Conservation (phyloP, 2,888 invertebrate species). For the Campopleginae sp. region DNA sequence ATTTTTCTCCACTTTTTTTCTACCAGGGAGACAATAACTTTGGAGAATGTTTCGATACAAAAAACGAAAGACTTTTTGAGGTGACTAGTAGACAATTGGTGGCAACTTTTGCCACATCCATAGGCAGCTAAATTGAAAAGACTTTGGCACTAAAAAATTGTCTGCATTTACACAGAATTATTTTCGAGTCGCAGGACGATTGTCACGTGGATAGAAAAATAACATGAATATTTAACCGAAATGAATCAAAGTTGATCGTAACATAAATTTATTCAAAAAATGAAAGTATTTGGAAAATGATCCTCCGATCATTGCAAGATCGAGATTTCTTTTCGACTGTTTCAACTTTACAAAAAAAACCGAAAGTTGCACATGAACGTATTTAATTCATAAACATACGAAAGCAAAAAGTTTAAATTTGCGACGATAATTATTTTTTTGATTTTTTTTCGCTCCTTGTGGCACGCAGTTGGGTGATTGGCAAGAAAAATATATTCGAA, state of each 20-base stretch:
- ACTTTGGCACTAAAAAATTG: slow-evolving; percentile 65
- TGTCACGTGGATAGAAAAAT: slow-evolving; percentile 32
- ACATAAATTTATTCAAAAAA: slow-evolving; percentile 76
- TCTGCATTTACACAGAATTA: background rate
- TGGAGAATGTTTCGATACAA: slow-evolving; percentile 8
- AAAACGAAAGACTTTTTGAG: slow-evolving; percentile 16
- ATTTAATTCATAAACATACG: slow-evolving; percentile 33
- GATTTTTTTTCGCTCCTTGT: slow-evolving; percentile 51
- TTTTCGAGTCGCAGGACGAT: slow-evolving; percentile 62
- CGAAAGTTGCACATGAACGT: slow-evolving; percentile 56
- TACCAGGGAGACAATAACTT: slow-evolving; percentile 57
- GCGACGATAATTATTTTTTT: slow-evolving; percentile 19
- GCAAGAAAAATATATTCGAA: slow-evolving; percentile 22
- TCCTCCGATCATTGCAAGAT: slow-evolving; percentile 65
- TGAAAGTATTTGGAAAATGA: slow-evolving; percentile 74
- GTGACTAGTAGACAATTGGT: slow-evolving; percentile 72
- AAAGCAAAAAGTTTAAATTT: slow-evolving; percentile 16
- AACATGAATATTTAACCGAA: slow-evolving; percentile 58
- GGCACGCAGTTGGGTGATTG: slow-evolving; percentile 54
- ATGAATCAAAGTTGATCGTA: slow-evolving; percentile 79
- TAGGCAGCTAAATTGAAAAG: slow-evolving; percentile 50
- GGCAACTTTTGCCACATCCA: slow-evolving; percentile 78
- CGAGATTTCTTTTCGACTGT: slow-evolving; percentile 42
- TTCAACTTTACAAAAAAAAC: slow-evolving; percentile 35
- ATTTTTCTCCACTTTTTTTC: slow-evolving; percentile 27